Conservation (phyloP, 2,113 vertebrate genomes). For the human region GRCh38 chr13:49075501-49076000, state of each 20-base stretch:
- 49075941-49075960: background rate
- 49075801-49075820: too few relatives aligned
- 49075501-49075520: background rate
- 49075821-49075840: background rate
- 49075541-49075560: constrained; percentile 23
- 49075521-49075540: background rate
- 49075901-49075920: background rate
- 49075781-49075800: background rate
- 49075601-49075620: background rate
- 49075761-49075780: background rate
- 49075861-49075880: constrained; percentile 21
- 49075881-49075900: background rate
- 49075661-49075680: background rate
- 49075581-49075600: background rate
- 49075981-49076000: background rate
- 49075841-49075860: background rate
- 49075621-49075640: background rate
- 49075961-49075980: background rate
- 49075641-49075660: constrained; percentile 34
- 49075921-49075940: background rate
- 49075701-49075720: background rate
- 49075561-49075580: constrained; percentile 24
- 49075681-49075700: constrained; percentile 1
- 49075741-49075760: background rate
- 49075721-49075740: background rate